Evolutionary conservation across 2,797 vertebrate species (phyloP), one percentile per base, ranked within the genome.

Genomic region (Hafferia zeledoni): DNA sequence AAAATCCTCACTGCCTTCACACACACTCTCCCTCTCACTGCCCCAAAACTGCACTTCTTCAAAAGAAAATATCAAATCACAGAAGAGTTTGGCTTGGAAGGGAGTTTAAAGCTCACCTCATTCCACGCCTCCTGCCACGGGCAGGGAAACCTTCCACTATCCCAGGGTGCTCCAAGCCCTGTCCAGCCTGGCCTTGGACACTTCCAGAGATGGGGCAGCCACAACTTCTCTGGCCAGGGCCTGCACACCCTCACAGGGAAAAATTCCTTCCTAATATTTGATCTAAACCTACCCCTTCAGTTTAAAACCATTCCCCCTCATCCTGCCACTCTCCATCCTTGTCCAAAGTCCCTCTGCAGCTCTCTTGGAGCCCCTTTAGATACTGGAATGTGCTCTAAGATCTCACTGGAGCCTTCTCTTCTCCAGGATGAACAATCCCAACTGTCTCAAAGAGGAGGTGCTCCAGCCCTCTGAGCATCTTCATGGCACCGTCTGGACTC

Each of bases 81-180:
- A 12, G 46, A 60, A 78, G 5, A 8, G 11, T 60, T 53, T 60
- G 59, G 39, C 6, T 11, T 47, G 53, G 39, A 71, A 41, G 22
- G 18, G 15, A 43, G 41, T 43, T 43, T 43, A 43, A 43, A 43
- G 41, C 41, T 43, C 41, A 43, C 3, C 41, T 43, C 41, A 43
- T 43, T 43, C 41, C 41, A 14, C 41, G 17, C 16, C 28, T 9
- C 10, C 4, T 53, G 11, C 17, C 59, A 27, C 2, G 15, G 46
- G 11, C 10, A 77, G 14, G 25, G 24, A 46, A n/a, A 41, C 30
- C 2, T 31, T 47, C 46, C 22, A 12, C 25, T 19, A 6, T 2
- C 0, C 25, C 39, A 35, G 25, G 7, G 0, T 46, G 12, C 33
- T 59, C 33, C 7, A 46, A 52, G 18, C 28, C n/a, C n/a, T 0